A percentile compares a stretch with the other conserved stretches of the same genome.
phyloP scores from a whole-genome alignment of 2,888 invertebrate species.

The Brenthis daphne region DNA sequence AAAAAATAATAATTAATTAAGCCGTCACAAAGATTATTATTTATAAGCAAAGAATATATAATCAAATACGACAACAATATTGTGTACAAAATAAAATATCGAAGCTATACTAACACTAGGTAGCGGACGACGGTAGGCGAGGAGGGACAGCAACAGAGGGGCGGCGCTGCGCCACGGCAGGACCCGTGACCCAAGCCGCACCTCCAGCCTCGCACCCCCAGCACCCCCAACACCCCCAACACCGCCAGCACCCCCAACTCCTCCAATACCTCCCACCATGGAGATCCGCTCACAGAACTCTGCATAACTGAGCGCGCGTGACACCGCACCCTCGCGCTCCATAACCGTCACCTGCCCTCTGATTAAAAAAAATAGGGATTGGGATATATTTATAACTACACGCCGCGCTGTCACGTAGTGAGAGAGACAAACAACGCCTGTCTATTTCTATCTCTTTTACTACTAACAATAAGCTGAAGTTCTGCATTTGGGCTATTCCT shows the following conservation, averaged over 20 bases:
- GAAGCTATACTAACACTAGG: conserved; percentile 83
- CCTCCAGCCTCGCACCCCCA: conserved; percentile 95
- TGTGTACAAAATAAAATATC: neutral
- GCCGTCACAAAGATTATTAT: no score
- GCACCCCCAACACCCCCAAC: conserved; percentile 90
- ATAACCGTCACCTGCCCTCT: conserved; percentile 74
- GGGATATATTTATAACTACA: neutral
- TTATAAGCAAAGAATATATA: no score
- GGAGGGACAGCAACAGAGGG: conserved; percentile 93
- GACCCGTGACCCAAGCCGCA: conserved; percentile 89
- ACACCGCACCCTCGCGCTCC: conserved; percentile 68
- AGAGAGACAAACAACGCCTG: no score
- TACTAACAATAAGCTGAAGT: no score
- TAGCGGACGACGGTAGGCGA: conserved; percentile 92
- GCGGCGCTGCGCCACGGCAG: conserved; percentile 96
- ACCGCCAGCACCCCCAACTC: conserved; percentile 84
- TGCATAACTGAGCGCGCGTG: conserved; percentile 71
- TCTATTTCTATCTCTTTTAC: no score
- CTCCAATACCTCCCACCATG: conserved; percentile 93
- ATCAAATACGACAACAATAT: no score
- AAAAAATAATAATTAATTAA: no score
- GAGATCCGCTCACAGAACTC: conserved; percentile 77
- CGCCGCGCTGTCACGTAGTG: no score
- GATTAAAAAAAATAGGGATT: conserved; percentile 49
- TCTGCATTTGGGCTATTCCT: no score